These are phyloP conservation scores for Prionailurus viverrinus DNA, from an alignment of 2,113 vertebrate species.

Conservation along the genomic window DNA sequence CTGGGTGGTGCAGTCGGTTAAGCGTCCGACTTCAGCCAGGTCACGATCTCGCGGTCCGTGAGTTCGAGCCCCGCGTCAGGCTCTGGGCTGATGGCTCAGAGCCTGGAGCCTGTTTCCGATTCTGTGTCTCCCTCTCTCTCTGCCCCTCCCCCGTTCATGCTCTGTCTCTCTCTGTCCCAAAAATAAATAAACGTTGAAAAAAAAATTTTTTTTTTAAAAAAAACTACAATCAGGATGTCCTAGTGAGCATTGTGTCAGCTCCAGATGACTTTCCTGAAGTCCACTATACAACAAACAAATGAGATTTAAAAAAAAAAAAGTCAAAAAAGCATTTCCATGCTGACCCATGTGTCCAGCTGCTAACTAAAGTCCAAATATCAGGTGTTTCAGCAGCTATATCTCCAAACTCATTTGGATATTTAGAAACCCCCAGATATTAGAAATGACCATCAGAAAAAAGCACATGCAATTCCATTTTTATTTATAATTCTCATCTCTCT, in stretches of 20 bases:
- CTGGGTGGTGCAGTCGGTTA: no score
- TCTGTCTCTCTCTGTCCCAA: no score
- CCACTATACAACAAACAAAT: neutral
- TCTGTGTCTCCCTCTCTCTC: no score
- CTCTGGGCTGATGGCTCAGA: no score
- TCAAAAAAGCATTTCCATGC: neutral
- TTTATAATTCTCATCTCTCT: constrained; percentile 64
- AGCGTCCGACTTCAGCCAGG: no score
- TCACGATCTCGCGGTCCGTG: no score
- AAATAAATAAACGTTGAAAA: no score
- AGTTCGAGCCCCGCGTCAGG: no score
- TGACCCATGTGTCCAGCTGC: neutral
- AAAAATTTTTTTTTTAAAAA: neutral
- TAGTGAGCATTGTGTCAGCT: neutral
- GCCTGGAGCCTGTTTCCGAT: no score
- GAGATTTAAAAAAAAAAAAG: neutral
- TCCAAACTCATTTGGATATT: constrained; percentile 1
- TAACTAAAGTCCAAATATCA: neutral
- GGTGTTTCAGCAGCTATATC: neutral
- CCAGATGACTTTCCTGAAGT: constrained; percentile 1
- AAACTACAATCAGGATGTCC: neutral
- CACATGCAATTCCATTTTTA: constrained; percentile 51
- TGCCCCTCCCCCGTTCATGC: no score
- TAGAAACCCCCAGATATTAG: neutral
- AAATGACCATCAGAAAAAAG: constrained; percentile 60